phyloP scores from a whole-genome alignment of 2,113 vertebrate species.

The Gila orcuttii region DNA sequence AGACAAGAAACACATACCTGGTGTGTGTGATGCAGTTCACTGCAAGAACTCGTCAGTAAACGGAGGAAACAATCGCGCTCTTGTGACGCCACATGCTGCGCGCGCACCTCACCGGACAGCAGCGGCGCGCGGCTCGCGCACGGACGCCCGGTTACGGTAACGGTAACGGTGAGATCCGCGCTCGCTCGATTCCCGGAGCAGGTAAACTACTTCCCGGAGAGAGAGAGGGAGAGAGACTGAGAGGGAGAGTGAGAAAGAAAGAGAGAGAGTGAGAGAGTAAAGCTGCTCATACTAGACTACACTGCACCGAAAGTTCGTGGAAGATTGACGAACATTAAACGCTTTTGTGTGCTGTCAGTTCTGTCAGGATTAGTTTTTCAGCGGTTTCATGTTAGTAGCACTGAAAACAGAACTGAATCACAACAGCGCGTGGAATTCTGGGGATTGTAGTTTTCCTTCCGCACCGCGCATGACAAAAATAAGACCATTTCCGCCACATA shows the following conservation, averaged over 20 bases:
- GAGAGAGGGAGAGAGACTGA: not conserved
- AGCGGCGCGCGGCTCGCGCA: not conserved
- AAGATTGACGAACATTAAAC: not conserved
- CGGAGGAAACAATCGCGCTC: slow-evolving; percentile 67
- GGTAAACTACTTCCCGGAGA: not conserved
- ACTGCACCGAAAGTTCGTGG: not conserved
- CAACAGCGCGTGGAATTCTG: slow-evolving; percentile 56
- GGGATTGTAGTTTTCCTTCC: slow-evolving; percentile 74
- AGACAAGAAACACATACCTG: slow-evolving; percentile 56
- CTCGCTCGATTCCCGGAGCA: not conserved
- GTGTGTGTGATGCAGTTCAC: not conserved
- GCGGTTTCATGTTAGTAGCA: not conserved
- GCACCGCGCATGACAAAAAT: not conserved
- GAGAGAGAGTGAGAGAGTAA: not conserved
- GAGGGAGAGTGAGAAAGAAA: not conserved
- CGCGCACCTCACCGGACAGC: not conserved
- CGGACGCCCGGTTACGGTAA: not conserved
- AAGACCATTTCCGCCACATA: too few species aligned
- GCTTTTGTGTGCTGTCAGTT: not conserved
- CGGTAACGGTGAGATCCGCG: not conserved
- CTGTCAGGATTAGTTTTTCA: not conserved
- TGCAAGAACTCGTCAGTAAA: slow-evolving; percentile 18
- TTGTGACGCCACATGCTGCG: slow-evolving; percentile 74
- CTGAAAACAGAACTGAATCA: slow-evolving; percentile 57
- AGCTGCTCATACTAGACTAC: not conserved